A percentile compares a stretch with the other conserved stretches of the same genome.
These are phyloP conservation scores for Botrylloides violaceus DNA, from an alignment of 23 tunicate genomes.

Conservation along the genomic window DNA sequence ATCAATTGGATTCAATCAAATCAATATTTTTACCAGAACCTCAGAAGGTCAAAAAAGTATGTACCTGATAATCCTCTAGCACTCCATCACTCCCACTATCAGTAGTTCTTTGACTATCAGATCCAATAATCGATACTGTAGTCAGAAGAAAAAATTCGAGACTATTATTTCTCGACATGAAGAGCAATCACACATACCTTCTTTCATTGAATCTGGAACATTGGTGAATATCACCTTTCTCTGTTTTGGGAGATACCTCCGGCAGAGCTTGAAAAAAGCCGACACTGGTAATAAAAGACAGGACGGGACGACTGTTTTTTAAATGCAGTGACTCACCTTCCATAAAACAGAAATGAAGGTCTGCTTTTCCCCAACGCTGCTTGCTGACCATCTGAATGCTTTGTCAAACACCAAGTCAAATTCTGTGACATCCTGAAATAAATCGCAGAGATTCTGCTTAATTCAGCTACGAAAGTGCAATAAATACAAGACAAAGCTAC, in stretches of 20 bases:
- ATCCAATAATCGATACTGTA: conserved; percentile 56
- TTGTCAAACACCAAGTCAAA: conserved; percentile 95
- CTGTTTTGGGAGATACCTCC: conserved; percentile 65
- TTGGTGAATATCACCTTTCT: conserved; percentile 45
- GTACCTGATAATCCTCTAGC: conserved; percentile 72
- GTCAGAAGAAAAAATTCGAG: neutral
- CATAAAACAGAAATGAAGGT: conserved; percentile 64
- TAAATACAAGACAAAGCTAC: too few species aligned
- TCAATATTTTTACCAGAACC: too few species aligned
- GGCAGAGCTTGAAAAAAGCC: conserved; percentile 46
- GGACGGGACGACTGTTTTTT: too few species aligned
- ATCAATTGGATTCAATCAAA: too few species aligned
- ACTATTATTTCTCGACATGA: neutral
- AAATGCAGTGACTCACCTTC: conserved; percentile 32
- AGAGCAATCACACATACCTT: conserved; percentile 25
- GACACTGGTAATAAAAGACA: neutral
- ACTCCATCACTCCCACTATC: conserved; percentile 21
- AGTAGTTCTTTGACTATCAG: conserved; percentile 25
- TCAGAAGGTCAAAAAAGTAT: neutral
- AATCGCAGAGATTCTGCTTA: too few species aligned
- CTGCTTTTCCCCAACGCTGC: conserved; percentile 79
- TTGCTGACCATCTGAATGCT: conserved; percentile 83
- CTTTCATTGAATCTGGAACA: conserved; percentile 47
- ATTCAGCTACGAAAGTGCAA: too few species aligned
- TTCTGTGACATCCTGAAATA: conserved; percentile 63